Conservation (phyloP, 2,888 invertebrate species). For the Idaea biselata region DNA sequence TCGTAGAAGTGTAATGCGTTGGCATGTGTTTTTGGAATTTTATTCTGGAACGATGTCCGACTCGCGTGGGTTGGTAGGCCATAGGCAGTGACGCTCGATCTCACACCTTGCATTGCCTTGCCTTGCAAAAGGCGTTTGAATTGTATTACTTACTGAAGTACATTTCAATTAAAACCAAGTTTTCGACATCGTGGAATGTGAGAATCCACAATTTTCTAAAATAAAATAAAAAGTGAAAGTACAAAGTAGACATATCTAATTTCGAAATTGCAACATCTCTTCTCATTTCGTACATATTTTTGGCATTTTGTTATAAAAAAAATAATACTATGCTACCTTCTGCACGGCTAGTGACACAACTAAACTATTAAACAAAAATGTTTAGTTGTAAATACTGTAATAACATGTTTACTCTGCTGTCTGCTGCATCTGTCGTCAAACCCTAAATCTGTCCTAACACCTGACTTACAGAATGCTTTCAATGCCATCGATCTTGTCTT, state of each 20-base stretch:
- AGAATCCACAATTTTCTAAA: too few species aligned
- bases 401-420: slow-evolving; percentile 31
- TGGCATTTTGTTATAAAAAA: too few species aligned
- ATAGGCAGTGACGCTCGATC: not conserved
- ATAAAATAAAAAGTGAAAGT: too few species aligned
- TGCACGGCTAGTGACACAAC: not conserved
- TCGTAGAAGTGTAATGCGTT: slow-evolving; percentile 4
- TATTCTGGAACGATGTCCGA: slow-evolving; percentile 19
- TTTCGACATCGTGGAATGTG: too few species aligned
- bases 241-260: too few species aligned
- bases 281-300: too few species aligned
- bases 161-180: too few species aligned
- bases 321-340: too few species aligned
- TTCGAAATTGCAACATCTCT: too few species aligned
- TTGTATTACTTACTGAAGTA: too few species aligned
- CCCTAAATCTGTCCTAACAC: slow-evolving; percentile 49
- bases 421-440: slow-evolving; percentile 40
- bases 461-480: slow-evolving; percentile 38
- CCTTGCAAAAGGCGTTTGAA: too few species aligned
- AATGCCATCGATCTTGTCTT: slow-evolving; percentile 21
- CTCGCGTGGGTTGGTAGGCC: slow-evolving; percentile 15
- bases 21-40: slow-evolving; percentile 30
- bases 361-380: not conserved
- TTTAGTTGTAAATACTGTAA: not conserved
- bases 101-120: too few species aligned